These are phyloP conservation scores for Babyrousa celebensis DNA, from an alignment of 2,797 vertebrate species.

Conservation along the genomic window DNA sequence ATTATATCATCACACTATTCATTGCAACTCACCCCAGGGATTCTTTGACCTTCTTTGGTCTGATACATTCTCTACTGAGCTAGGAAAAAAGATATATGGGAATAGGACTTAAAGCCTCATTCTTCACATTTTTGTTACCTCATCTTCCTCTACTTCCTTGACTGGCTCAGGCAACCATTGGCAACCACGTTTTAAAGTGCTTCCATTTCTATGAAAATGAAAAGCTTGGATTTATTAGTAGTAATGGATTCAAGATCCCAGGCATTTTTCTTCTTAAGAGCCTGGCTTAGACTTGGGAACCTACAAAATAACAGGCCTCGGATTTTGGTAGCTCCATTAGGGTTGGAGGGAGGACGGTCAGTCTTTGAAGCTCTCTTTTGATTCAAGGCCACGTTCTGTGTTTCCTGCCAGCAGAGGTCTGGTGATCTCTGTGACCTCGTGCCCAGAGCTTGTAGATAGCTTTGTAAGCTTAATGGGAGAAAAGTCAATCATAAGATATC, in stretches of 20 bases:
- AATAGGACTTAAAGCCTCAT: neutral
- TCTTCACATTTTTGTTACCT: slow-evolving; percentile 6
- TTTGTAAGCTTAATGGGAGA: neutral
- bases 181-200: neutral
- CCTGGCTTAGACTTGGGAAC: neutral
- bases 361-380: slow-evolving; percentile 9
- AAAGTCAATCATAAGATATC: slow-evolving; percentile 69
- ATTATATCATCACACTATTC: neutral
- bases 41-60: neutral
- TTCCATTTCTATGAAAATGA: slow-evolving; percentile 48
- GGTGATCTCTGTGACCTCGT: rapidly evolving
- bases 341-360: neutral
- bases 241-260: neutral
- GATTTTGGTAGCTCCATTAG: neutral
- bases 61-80: rapidly evolving
- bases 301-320: neutral
- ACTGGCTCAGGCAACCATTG: neutral
- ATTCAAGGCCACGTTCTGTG: neutral
- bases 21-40: rapidly evolving
- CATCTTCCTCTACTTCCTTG: neutral
- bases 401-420: rapidly evolving
- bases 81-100: neutral
- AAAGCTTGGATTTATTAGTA: neutral
- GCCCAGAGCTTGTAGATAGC: neutral
- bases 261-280: slow-evolving; percentile 12